phyloP scores from a whole-genome alignment of 2,888 invertebrate species.

The Acanthosoma haemorrhoidale region DNA sequence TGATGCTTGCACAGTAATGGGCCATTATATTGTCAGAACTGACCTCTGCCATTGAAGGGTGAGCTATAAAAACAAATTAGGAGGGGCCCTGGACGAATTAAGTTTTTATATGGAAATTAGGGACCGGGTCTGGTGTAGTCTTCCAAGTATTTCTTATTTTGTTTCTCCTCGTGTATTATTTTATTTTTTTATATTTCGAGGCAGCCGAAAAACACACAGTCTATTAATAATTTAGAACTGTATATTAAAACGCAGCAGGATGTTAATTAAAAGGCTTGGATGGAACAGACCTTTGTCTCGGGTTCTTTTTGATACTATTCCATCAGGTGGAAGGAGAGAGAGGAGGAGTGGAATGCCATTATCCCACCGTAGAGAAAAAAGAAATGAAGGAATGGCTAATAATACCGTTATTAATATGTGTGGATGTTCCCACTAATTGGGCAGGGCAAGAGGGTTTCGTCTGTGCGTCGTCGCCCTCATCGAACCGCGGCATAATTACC shows the following conservation, averaged over 20 bases:
- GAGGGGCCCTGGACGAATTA: neutral
- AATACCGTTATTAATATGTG: too few relatives aligned
- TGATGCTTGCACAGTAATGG: conserved; percentile 9
- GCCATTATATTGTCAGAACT: neutral
- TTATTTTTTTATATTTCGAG: neutral
- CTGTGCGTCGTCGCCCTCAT: too few relatives aligned
- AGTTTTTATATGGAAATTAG: conserved; percentile 10
- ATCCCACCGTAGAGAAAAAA: neutral
- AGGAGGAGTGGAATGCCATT: too few relatives aligned
- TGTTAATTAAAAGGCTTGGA: neutral
- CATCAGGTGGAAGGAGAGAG: conserved; percentile 11
- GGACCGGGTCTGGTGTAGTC: neutral
- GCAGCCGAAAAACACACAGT: conserved; percentile 3
- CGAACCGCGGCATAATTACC: too few relatives aligned
- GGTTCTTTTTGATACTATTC: neutral
- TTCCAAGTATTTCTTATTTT: too few relatives aligned
- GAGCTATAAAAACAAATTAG: neutral
- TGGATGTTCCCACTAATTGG: too few relatives aligned
- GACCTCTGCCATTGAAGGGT: too few relatives aligned
- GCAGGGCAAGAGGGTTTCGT: too few relatives aligned
- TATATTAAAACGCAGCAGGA: neutral
- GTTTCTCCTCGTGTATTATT: too few relatives aligned
- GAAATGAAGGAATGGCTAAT: too few relatives aligned
- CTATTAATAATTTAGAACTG: neutral
- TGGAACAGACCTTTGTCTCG: neutral